Conservation (phyloP, 2,888 invertebrate species). For the Apocheima hispidaria region DNA sequence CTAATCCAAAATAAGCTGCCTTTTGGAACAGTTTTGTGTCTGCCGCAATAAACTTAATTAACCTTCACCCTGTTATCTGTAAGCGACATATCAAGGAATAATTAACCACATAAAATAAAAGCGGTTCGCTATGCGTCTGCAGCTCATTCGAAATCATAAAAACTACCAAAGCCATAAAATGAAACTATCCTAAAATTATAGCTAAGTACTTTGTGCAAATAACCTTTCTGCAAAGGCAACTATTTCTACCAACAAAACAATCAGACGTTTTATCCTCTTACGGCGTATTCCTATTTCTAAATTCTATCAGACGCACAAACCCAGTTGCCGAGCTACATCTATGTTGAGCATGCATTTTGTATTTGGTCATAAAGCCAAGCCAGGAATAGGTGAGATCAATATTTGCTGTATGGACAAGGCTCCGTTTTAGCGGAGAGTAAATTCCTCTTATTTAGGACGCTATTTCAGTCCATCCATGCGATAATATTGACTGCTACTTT, state of each 20-base stretch:
- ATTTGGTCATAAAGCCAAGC: conserved; percentile 25
- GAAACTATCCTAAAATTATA: conserved; percentile 61
- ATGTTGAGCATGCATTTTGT: conserved; percentile 29
- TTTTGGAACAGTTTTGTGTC: not conserved
- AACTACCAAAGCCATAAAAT: conserved; percentile 58
- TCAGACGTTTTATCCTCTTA: conserved; percentile 36
- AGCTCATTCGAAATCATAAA: conserved; percentile 59
- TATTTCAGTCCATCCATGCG: conserved; percentile 34
- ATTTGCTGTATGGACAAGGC: conserved; percentile 36
- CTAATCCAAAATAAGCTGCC: not conserved
- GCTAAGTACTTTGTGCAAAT: conserved; percentile 59
- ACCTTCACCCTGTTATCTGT: not conserved
- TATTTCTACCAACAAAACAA: conserved; percentile 47
- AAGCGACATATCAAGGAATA: not conserved
- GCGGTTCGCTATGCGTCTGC: conserved; percentile 24
- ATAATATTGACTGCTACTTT: conserved; percentile 33
- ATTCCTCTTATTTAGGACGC: conserved; percentile 37
- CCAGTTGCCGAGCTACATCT: not conserved
- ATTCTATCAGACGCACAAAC: conserved; percentile 18
- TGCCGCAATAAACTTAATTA: not conserved
- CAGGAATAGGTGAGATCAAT: conserved; percentile 40
- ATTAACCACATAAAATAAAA: not conserved
- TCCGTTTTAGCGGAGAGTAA: conserved; percentile 30
- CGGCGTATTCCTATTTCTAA: conserved; percentile 21
- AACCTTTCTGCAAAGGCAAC: conserved; percentile 53